Percentiles rank a stretch among this genome's conserved stretches.
These are phyloP conservation scores for Cyclina sinensis DNA, from an alignment of 1,140 invertebrate species.

Conservation along the genomic window DNA sequence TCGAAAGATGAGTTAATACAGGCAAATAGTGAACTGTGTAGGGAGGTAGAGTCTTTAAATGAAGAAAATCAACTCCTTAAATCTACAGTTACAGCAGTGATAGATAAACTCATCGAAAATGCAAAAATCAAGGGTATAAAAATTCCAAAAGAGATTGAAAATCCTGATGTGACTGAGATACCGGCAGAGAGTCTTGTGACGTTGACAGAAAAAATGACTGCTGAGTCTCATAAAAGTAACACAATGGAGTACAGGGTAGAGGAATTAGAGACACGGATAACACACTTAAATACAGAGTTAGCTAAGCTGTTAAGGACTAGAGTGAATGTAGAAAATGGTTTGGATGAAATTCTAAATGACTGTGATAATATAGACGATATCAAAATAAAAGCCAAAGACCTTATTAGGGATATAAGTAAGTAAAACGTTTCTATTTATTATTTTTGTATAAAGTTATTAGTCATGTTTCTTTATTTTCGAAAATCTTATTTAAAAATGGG, in stretches of 20 bases:
- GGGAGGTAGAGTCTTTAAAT: conserved; percentile 71
- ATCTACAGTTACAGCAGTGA: conserved; percentile 67
- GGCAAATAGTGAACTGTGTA: conserved; percentile 74
- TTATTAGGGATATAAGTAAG: conserved; percentile 81
- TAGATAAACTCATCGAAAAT: conserved; percentile 73
- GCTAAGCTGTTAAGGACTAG: conserved; percentile 79
- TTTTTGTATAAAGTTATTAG: no score
- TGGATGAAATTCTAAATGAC: conserved; percentile 75
- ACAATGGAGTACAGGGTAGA: conserved; percentile 78
- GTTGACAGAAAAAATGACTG: conserved; percentile 67
- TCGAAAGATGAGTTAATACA: conserved; percentile 72
- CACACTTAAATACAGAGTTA: conserved; percentile 80
- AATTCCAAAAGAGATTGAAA: conserved; percentile 59
- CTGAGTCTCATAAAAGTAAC: conserved; percentile 69
- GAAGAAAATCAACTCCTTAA: conserved; percentile 75
- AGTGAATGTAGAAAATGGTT: conserved; percentile 78
- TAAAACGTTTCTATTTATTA: no score
- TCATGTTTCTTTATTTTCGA: no score
- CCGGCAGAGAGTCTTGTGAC: conserved; percentile 70
- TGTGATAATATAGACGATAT: conserved; percentile 76
- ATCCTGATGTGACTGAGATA: conserved; percentile 70
- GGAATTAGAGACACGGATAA: conserved; percentile 83
- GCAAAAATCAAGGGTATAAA: conserved; percentile 71
- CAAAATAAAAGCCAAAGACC: conserved; percentile 73
- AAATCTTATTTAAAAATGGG: no score